These are phyloP conservation scores for Ophion obscuratus DNA, from an alignment of 2,888 invertebrate species.

Conservation along the genomic window DNA sequence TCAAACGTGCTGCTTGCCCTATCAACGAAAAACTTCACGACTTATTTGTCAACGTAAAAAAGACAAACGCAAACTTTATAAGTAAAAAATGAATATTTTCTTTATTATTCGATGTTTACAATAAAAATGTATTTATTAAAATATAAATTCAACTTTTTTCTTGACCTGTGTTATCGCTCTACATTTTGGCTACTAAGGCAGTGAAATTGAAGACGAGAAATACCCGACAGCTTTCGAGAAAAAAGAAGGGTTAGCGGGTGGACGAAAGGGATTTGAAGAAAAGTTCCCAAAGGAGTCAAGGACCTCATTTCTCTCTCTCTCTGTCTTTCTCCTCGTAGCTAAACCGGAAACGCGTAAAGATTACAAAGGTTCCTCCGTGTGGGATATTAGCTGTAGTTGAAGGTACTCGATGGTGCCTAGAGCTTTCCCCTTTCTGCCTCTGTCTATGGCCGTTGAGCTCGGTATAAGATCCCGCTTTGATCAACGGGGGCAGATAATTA, in stretches of 20 bases:
- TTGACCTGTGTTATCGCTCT: conserved; percentile 39
- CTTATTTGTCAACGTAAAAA: too few species aligned
- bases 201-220: conserved; percentile 63
- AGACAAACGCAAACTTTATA: too few species aligned
- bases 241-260: conserved; percentile 39
- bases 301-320: conserved; percentile 52
- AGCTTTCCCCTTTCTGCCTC: conserved; percentile 36
- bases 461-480: conserved; percentile 65
- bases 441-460: conserved; percentile 35
- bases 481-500: conserved; percentile 71
- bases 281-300: conserved; percentile 60
- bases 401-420: conserved; percentile 56
- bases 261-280: conserved; percentile 36
- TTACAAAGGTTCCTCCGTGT: conserved; percentile 64
- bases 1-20: too few species aligned
- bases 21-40: too few species aligned
- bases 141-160: too few species aligned
- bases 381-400: conserved; percentile 62
- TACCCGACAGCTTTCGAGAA: conserved; percentile 32
- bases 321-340: conserved; percentile 26
- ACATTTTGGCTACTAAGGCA: conserved; percentile 58
- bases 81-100: too few species aligned
- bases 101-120: too few species aligned
- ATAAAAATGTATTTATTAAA: too few species aligned
- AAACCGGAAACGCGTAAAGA: conserved; percentile 66